These are phyloP conservation scores for Catharus bicknelli DNA, from an alignment of 2,113 vertebrate genomes.

Conservation along the genomic window DNA sequence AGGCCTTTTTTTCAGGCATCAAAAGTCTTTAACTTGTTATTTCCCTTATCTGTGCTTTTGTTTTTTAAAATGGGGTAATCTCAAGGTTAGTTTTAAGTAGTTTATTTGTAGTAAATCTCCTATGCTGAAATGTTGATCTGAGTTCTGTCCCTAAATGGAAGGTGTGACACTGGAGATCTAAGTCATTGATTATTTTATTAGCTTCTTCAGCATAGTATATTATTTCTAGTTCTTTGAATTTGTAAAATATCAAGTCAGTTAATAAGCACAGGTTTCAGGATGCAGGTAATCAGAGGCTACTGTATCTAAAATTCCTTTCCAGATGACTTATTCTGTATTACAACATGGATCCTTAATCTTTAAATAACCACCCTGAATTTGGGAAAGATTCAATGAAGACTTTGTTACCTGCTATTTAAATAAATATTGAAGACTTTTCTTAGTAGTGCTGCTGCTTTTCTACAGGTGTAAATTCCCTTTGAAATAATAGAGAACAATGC, in stretches of 20 bases:
- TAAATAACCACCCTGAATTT: background rate
- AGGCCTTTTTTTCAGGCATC: background rate
- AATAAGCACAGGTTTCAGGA: background rate
- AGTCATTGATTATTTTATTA: background rate
- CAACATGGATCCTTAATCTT: background rate
- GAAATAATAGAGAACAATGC: background rate
- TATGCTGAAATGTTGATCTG: background rate
- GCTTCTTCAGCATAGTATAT: background rate
- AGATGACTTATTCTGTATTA: background rate
- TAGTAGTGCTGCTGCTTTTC: background rate
- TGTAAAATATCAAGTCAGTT: background rate
- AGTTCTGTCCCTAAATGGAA: background rate
- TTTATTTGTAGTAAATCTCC: background rate
- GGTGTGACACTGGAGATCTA: background rate
- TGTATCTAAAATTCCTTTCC: background rate
- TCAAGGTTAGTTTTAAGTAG: background rate
- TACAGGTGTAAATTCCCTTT: background rate
- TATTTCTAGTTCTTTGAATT: background rate
- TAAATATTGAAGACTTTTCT: background rate
- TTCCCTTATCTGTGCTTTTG: background rate
- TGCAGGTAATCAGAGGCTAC: background rate
- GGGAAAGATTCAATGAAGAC: background rate
- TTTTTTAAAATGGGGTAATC: background rate
- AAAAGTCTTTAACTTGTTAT: background rate
- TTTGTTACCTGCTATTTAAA: background rate